Evolutionary conservation across 2,797 vertebrate genomes (phyloP).

Genomic region (Vespertilio murinus): DNA sequence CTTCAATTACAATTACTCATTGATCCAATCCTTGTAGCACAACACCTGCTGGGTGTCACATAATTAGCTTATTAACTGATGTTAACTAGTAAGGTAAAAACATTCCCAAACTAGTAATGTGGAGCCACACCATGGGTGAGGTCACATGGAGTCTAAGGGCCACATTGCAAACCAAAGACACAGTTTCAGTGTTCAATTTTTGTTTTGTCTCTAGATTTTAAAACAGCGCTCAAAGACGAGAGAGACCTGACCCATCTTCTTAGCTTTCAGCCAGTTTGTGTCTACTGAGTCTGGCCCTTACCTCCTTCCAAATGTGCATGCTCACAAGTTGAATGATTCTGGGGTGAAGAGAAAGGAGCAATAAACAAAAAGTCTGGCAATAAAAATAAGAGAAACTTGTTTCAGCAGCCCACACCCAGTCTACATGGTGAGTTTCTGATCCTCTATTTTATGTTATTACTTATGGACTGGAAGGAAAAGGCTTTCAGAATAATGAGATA

Average conservation of each 20-base stretch:
- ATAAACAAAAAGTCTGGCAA: background rate
- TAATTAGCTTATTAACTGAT: slow-evolving; percentile 23
- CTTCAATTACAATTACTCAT: slow-evolving; percentile 59
- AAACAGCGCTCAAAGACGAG: background rate
- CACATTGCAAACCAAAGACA: background rate
- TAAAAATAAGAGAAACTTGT: background rate
- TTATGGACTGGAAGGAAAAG: background rate
- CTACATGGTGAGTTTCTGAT: background rate
- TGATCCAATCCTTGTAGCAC: slow-evolving; percentile 14
- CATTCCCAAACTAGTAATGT: background rate
- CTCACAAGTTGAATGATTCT: background rate
- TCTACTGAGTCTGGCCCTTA: background rate
- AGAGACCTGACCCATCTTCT: background rate
- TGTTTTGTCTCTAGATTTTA: background rate
- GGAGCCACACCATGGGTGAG: background rate
- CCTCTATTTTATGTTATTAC: background rate
- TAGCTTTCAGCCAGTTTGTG: background rate
- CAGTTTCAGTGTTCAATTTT: background rate
- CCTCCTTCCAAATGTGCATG: background rate
- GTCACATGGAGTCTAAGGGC: background rate
- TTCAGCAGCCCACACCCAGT: background rate
- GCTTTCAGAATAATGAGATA: slow-evolving; percentile 23
- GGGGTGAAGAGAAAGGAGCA: background rate
- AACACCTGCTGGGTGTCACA: slow-evolving; percentile 34
- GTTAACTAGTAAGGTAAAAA: slow-evolving; percentile 49